Conservation (phyloP, 2,113 vertebrate genomes). For the Malurus alboscapulatus region DNA sequence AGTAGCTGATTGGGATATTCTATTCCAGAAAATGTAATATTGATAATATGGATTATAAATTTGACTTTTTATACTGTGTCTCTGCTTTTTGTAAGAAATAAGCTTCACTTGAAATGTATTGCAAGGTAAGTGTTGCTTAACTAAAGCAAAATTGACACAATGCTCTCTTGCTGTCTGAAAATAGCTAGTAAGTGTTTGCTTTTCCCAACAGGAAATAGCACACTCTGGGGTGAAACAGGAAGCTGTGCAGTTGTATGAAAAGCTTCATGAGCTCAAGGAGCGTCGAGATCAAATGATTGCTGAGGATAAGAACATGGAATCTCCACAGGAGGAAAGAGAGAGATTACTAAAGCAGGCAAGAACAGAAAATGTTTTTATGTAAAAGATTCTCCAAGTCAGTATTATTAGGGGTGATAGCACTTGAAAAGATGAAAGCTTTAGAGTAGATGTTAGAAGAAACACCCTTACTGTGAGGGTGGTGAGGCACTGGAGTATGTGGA, state of each 20-base stretch:
- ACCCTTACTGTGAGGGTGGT: background rate
- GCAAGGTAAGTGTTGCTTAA: background rate
- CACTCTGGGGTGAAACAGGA: conserved; percentile 88
- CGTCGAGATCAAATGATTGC: conserved; percentile 84
- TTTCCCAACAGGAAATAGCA: conserved; percentile 74
- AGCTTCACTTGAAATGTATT: background rate
- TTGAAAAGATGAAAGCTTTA: background rate
- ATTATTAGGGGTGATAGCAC: background rate
- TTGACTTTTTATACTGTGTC: background rate
- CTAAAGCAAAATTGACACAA: background rate
- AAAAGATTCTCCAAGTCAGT: background rate
- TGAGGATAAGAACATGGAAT: conserved; percentile 86
- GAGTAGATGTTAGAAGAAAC: background rate
- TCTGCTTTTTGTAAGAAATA: background rate
- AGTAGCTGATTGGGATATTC: background rate
- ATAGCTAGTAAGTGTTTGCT: background rate
- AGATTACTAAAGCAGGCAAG: conserved; percentile 87
- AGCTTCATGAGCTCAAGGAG: conserved; percentile 80
- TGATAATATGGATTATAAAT: background rate
- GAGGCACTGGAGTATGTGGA: background rate
- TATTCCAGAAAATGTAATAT: background rate
- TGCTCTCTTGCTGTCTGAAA: background rate
- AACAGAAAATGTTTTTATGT: background rate
- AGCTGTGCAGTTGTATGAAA: conserved; percentile 83
- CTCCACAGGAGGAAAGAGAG: conserved; percentile 90